These are phyloP conservation scores for Eulimnadia texana DNA, from an alignment of 1,140 invertebrate genomes.

Conservation along the genomic window DNA sequence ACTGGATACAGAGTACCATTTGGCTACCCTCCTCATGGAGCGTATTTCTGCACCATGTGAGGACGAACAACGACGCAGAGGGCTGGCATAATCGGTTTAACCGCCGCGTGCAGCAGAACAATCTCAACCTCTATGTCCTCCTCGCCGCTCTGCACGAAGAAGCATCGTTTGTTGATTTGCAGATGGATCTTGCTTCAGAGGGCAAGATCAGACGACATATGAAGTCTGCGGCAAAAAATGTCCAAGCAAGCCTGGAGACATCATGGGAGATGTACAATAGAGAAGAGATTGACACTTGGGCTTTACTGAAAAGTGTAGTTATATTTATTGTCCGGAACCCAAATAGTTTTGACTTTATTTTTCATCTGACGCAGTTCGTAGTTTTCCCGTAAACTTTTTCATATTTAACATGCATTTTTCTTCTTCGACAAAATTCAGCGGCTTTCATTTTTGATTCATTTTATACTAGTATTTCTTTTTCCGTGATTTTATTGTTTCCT, in stretches of 20 bases:
- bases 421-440: too few relatives aligned
- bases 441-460: too few relatives aligned
- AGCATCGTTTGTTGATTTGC: neutral
- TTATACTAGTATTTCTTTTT: too few relatives aligned
- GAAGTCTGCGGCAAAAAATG: neutral
- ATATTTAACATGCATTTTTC: too few relatives aligned
- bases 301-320: neutral
- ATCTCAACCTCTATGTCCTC: neutral
- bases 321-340: too few relatives aligned
- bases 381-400: too few relatives aligned
- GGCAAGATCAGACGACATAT: neutral
- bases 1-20: neutral
- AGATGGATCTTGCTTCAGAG: neutral
- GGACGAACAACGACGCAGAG: slow-evolving; percentile 1
- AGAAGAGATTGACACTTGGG: neutral
- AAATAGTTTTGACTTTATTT: too few relatives aligned
- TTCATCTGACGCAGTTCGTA: too few relatives aligned
- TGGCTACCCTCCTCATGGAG: neutral
- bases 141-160: neutral
- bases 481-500: too few relatives aligned
- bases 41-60: neutral
- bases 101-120: neutral
- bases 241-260: too few relatives aligned
- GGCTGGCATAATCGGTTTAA: neutral
- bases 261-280: neutral